Conservation (phyloP, 2,888 invertebrate genomes). For the Syritta pipiens region DNA sequence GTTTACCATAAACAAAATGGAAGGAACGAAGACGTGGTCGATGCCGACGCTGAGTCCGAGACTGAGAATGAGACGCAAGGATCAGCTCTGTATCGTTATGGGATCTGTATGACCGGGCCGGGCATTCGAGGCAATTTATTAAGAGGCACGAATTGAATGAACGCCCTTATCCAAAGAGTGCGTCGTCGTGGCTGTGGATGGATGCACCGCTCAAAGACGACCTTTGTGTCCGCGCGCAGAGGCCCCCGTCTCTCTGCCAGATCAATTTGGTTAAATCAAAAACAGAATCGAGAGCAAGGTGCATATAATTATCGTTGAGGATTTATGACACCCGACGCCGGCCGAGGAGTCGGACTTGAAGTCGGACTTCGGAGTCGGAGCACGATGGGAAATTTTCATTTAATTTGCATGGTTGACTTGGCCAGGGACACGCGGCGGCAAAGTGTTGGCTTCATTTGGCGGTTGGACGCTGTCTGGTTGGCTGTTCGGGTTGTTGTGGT, state of each 20-base stretch:
- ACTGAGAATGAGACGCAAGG: slow-evolving; percentile 31
- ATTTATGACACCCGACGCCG: slow-evolving; percentile 70
- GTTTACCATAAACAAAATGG: slow-evolving; percentile 70
- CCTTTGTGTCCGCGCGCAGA: slow-evolving; percentile 31
- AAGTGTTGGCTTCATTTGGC: slow-evolving; percentile 59
- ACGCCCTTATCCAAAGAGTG: slow-evolving; percentile 61
- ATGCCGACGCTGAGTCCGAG: slow-evolving; percentile 18
- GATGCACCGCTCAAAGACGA: slow-evolving; percentile 41
- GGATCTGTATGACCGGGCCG: slow-evolving; percentile 67
- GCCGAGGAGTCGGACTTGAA: slow-evolving; percentile 30
- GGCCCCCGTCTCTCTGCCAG: slow-evolving; percentile 27
- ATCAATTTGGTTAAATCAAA: slow-evolving; percentile 70
- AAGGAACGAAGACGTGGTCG: slow-evolving; percentile 53
- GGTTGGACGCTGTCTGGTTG: slow-evolving; percentile 13
- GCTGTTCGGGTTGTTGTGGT: slow-evolving; percentile 36
- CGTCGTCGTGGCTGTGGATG: neutral
- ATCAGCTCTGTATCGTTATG: slow-evolving; percentile 59
- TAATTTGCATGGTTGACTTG: slow-evolving; percentile 67
- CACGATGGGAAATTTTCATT: slow-evolving; percentile 69
- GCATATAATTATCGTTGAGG: slow-evolving; percentile 70
- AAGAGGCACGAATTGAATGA: slow-evolving; percentile 71
- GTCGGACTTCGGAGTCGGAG: slow-evolving; percentile 26
- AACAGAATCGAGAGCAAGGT: slow-evolving; percentile 69
- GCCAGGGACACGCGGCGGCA: slow-evolving; percentile 39
- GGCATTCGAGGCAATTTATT: slow-evolving; percentile 70